Evolutionary conservation across 2,113 vertebrate species (phyloP), one percentile per base, ranked within the genome.

Genomic region (Saiga tatarica): DNA sequence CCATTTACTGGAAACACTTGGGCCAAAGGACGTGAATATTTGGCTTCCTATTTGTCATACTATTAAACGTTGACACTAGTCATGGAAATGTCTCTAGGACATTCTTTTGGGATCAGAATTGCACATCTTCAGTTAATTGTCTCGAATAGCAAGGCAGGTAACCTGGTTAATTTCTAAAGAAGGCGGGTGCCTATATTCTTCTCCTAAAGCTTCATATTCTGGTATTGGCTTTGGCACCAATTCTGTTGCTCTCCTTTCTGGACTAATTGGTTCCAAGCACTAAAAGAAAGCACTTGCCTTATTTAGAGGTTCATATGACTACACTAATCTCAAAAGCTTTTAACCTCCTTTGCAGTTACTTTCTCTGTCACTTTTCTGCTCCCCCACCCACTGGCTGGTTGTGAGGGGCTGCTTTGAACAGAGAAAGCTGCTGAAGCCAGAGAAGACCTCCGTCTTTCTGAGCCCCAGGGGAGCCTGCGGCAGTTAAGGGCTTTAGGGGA

Each of bases 301-400:
- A 86, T 97, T 98, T 95, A 91, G 11, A 14, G 92, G 23, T 64
- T 95, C 89, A 57, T 89, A 30, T 79, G 88, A 92, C 57, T 50
- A 21, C n/a, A 89, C 16, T 98, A 97, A 98, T 98, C 95, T 94
- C 67, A 0, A 97, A 97, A 97, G 53, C 93, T 97, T 97, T 98
- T 97, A 97, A 97, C 87, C 81, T 71, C 13, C 50, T 53, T 97
- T 85, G 93, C 76, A 98, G 62, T 50, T 98, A 39, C n/a, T 96
- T 74, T 45, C 47, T 87, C 96, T 78, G 45, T 93, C 42, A 36
- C 89, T 90, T 97, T 94, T 94, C n/a, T 76, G 47, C 81, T 74
- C 76, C 89, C n/a, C 42, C 25, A 19, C 45, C 60, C 23, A 91
- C 39, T 96, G 62, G 12, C 23, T 96, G 47, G 7, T 92, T 87